These are phyloP conservation scores for Elachura formosa DNA, from an alignment of 2,113 vertebrate genomes.

Conservation along the genomic window DNA sequence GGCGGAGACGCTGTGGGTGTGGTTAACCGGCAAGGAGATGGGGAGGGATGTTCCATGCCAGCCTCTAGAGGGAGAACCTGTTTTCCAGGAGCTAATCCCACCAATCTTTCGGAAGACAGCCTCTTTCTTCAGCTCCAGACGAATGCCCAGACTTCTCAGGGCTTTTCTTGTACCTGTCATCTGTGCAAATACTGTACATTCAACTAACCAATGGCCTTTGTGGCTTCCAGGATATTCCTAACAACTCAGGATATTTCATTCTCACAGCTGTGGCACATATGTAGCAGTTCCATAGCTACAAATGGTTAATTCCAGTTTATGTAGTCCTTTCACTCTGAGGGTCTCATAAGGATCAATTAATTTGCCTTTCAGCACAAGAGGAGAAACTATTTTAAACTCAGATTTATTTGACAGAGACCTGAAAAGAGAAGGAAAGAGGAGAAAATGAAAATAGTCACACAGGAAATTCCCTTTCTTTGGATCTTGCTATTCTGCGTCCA, in stretches of 20 bases:
- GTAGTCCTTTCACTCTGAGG: neutral
- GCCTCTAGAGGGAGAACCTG: neutral
- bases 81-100: neutral
- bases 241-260: neutral
- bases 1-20: rapidly evolving
- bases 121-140: neutral
- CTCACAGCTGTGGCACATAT: neutral
- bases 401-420: neutral
- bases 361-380: neutral
- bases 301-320: neutral
- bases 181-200: neutral
- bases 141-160: neutral
- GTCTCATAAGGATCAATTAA: neutral
- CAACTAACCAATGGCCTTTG: neutral
- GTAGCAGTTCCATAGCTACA: neutral
- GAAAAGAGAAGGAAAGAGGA: neutral
- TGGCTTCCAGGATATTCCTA: too few species aligned
- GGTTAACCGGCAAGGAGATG: neutral
- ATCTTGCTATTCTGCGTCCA: neutral
- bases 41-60: neutral
- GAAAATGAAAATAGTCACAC: neutral
- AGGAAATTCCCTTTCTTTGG: neutral
- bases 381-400: neutral
- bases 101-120: neutral
- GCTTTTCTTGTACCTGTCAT: neutral